Conservation (phyloP, 1,140 invertebrate species). For the Drosophila grimshawi region DNA sequence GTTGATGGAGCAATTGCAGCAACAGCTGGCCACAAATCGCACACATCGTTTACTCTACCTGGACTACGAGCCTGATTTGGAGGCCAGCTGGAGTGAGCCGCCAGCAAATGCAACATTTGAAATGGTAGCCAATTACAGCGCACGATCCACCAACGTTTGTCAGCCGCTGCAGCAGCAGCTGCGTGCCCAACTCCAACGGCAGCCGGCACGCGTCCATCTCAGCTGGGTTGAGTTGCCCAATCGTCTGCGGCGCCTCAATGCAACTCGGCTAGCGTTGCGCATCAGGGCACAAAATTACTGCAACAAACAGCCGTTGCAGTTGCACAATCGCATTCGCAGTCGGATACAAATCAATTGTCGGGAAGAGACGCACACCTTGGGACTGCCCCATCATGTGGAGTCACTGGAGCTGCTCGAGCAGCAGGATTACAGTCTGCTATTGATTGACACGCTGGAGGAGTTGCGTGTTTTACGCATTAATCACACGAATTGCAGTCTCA, state of each 20-base stretch:
- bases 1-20: constrained; percentile 11
- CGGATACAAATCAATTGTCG: constrained; percentile 58
- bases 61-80: constrained; percentile 49
- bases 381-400: constrained; percentile 59
- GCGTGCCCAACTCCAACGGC: constrained; percentile 25
- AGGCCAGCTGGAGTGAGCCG: constrained; percentile 24
- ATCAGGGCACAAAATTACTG: constrained; percentile 69
- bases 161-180: constrained; percentile 32
- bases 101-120: constrained; percentile 12
- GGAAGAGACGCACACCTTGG: constrained; percentile 45
- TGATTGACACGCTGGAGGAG: constrained; percentile 63
- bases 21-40: not conserved
- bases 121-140: not conserved
- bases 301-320: constrained; percentile 6
- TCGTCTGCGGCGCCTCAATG: constrained; percentile 3
- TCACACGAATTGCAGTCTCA: constrained; percentile 45
- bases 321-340: constrained; percentile 38
- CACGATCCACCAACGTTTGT: constrained; percentile 18
- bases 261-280: not conserved
- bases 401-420: constrained; percentile 30
- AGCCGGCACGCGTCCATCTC: constrained; percentile 36
- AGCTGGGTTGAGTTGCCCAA: constrained; percentile 31
- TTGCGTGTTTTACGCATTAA: constrained; percentile 63
- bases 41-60: constrained; percentile 60
- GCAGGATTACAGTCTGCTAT: constrained; percentile 14